Conservation (phyloP, 2,888 invertebrate species). For the Phortica okadai region DNA sequence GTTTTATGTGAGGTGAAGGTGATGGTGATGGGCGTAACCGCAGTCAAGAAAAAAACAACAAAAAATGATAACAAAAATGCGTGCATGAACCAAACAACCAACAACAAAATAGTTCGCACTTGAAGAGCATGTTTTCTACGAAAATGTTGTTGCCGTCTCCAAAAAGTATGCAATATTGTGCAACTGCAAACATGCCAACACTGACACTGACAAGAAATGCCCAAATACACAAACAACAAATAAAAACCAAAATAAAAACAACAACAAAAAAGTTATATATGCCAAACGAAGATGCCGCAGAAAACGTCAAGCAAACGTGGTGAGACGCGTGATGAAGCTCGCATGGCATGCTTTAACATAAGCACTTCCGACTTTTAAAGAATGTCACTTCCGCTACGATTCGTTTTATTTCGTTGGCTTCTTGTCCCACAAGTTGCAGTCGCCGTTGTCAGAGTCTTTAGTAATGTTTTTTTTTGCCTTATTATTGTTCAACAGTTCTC, state of each 20-base stretch:
- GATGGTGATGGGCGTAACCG: background rate
- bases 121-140: background rate
- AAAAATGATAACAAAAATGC: background rate
- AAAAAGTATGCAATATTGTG: background rate
- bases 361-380: conserved; percentile 69
- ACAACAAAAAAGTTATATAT: background rate
- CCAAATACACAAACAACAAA: too few relatives aligned
- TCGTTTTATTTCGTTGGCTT: conserved; percentile 19
- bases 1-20: background rate
- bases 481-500: too few relatives aligned
- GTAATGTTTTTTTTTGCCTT: too few relatives aligned
- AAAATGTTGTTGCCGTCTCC: background rate
- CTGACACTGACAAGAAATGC: background rate
- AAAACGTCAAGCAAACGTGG: background rate
- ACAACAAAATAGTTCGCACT: background rate
- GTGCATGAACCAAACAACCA: too few relatives aligned
- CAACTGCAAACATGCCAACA: background rate
- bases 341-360: conserved; percentile 69
- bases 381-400: conserved; percentile 75
- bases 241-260: background rate
- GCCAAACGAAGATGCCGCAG: background rate
- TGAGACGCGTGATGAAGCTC: conserved; percentile 26
- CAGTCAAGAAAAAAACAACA: background rate
- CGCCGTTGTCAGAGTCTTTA: too few relatives aligned
- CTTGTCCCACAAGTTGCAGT: too few relatives aligned